phyloP scores from a whole-genome alignment of 2,113 vertebrate genomes.

The Dascyllus trimaculatus region DNA sequence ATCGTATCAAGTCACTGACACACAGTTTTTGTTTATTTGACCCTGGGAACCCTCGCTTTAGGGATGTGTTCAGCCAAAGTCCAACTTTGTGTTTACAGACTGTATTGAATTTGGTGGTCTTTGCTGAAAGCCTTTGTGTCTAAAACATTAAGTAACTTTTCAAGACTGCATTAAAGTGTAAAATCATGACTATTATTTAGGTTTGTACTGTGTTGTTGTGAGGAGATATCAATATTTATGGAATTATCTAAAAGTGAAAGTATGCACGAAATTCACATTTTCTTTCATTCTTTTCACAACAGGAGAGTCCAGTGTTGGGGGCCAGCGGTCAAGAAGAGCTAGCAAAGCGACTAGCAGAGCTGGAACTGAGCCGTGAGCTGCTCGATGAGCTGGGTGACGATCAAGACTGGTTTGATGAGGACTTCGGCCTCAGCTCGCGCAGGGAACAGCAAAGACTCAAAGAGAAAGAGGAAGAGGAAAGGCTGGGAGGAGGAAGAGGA shows the following conservation, averaged over 20 bases:
- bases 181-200: not conserved
- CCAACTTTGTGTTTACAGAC: conserved; percentile 63
- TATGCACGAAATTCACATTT: not conserved
- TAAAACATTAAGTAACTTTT: conserved; percentile 3
- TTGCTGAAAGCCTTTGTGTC: conserved; percentile 14
- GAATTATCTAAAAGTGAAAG: not conserved
- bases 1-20: conserved; percentile 39
- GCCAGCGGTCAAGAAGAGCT: conserved; percentile 93
- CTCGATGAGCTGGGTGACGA: conserved; percentile 92
- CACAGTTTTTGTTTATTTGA: conserved; percentile 60
- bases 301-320: conserved; percentile 94
- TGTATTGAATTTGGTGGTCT: conserved; percentile 35
- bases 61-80: conserved; percentile 68
- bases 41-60: conserved; percentile 19
- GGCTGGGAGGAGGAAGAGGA: conserved; percentile 50
- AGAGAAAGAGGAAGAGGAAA: conserved; percentile 71
- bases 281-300: conserved; percentile 13
- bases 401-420: conserved; percentile 99
- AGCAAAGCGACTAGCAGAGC: conserved; percentile 92
- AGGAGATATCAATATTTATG: not conserved
- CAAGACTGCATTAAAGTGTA: not conserved
- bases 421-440: conserved; percentile 94
- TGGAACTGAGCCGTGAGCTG: conserved; percentile 92
- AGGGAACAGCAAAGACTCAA: conserved; percentile 88
- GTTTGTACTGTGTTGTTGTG: not conserved